Evolutionary conservation across 2,113 vertebrate genomes (phyloP).

Genomic region (Callipepla californica): DNA sequence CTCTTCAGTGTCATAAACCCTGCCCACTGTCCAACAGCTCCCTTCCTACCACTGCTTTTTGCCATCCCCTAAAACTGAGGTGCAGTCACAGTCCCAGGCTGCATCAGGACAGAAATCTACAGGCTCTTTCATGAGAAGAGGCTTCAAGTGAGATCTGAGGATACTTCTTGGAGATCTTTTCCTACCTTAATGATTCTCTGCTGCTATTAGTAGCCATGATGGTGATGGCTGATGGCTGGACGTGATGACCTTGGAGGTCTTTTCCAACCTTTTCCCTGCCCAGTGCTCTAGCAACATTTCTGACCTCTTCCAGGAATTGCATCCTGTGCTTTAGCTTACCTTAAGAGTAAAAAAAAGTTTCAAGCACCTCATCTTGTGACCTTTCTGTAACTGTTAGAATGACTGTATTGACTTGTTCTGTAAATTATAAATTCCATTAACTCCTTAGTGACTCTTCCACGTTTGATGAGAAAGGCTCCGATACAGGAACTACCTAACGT

Average conservation of each 20-base stretch:
- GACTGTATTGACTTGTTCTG: constrained; percentile 65
- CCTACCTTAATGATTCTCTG: background rate
- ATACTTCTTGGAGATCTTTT: background rate
- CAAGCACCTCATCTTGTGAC: constrained; percentile 44
- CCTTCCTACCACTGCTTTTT: background rate
- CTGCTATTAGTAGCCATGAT: too few relatives aligned
- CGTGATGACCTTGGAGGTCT: too few relatives aligned
- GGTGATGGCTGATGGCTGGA: too few relatives aligned
- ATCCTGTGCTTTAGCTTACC: background rate
- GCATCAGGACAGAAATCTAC: background rate
- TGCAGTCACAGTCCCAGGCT: accelerated
- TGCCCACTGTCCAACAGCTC: background rate
- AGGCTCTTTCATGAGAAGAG: accelerated
- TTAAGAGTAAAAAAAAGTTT: constrained; percentile 32
- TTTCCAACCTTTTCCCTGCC: background rate
- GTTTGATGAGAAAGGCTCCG: background rate
- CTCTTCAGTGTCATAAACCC: background rate
- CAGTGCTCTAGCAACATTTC: background rate
- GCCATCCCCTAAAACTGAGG: background rate
- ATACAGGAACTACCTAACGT: background rate
- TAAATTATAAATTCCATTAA: constrained; percentile 56
- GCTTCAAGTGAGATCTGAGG: background rate
- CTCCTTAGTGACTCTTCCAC: background rate
- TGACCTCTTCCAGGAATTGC: background rate
- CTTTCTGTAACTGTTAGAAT: constrained; percentile 51